Percentiles rank a stretch among this genome's conserved stretches.
phyloP scores from a whole-genome alignment of 2,797 vertebrate species.

The Pangasius macronema region DNA sequence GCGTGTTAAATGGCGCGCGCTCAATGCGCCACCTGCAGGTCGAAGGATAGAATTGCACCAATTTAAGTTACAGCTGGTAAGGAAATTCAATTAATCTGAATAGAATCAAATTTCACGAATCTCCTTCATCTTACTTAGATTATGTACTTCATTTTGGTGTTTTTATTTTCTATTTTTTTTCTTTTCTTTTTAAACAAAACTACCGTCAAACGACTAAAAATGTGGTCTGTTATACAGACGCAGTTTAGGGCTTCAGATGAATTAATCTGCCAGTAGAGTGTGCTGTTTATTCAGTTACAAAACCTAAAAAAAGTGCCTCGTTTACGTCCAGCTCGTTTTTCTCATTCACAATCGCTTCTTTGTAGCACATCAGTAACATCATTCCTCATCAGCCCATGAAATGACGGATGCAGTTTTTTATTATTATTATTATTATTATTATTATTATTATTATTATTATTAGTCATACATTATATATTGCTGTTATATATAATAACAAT shows the following conservation, averaged over 20 bases:
- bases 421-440: neutral
- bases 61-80: neutral
- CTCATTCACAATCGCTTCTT: neutral
- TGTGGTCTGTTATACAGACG: neutral
- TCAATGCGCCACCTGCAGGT: conserved; percentile 36
- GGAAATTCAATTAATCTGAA: neutral
- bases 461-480: neutral
- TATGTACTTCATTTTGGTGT: neutral
- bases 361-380: neutral
- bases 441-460: neutral
- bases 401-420: neutral
- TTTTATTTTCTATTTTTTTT: no score
- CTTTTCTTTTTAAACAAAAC: neutral
- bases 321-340: neutral
- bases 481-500: neutral
- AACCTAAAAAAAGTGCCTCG: neutral
- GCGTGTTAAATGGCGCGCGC: neutral
- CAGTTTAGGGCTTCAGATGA: conserved; percentile 28
- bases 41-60: conserved; percentile 13
- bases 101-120: neutral
- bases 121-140: neutral
- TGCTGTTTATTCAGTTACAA: conserved; percentile 32
- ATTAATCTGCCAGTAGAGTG: conserved; percentile 53
- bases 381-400: neutral
- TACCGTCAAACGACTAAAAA: neutral